Evolutionary conservation across 2,888 invertebrate species (phyloP), one percentile per base, ranked within the genome.

Genomic region (Steinernema scapterisci): DNA sequence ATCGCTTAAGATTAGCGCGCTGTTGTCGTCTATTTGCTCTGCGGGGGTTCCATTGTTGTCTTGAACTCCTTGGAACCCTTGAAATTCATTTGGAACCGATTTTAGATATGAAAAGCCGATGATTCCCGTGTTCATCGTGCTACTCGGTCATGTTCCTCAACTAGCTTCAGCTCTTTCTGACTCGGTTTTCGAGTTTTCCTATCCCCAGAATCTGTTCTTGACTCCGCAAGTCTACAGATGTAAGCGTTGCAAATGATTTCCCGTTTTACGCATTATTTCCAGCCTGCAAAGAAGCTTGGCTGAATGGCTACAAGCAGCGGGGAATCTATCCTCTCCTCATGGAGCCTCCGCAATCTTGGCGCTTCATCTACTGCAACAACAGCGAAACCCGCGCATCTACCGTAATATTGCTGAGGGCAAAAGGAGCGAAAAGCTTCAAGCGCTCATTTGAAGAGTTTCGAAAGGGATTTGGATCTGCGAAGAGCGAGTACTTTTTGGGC

Each of bases 201-300:
- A 51, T 19, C 11, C 51, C 19, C 51, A 51, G 51, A 51, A 51
- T 19, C 11, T 51, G 6, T 51, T 51, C 19, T 19, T 51, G 6
- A 51, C 51, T 51, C 51, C 51, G 11, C 51, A 19, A 6, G 11
- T 51, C 11, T 51, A 51, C 51, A 51, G 6, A 9, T 51, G 51
- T 51, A 51, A 51, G 63, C 63, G 11, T 19, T 7, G 19, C n/a
- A 52, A 7, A n/a, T n/a, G n/a, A n/a, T n/a, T n/a, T n/a, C n/a
- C n/a, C n/a, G n/a, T n/a, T n/a, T n/a, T n/a, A n/a, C n/a, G n/a
- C n/a, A n/a, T n/a, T n/a, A n/a, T n/a, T n/a, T n/a, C n/a, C n/a
- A 63, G 63, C 27, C 63, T 63, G 63, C 63, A 7, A 63, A 6
- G 63, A 63, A 7, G 63, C 63, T 13, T 63, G 63, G 63, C 7